Base-by-base conservation (phyloP, 2,888 invertebrate species). In the Cotesia congregata region DNA sequence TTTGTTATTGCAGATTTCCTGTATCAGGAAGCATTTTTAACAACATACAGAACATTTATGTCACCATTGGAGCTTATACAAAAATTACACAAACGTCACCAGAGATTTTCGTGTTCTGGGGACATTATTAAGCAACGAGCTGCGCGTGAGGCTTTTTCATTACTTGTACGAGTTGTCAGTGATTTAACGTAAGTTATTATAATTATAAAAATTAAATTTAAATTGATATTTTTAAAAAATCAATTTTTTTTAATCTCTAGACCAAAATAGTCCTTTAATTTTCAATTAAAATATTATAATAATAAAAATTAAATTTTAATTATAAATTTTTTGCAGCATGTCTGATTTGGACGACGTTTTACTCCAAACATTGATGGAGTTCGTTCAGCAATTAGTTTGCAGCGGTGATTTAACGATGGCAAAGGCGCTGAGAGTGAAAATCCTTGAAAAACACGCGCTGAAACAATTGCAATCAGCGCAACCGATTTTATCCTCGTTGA, bases 21-120 rank as follows among this genome's bases (percentile, higher is more conserved):
- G 90, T 98, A 96, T 91, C 97, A 97, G 92, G 99, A 99, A 92
- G 98, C 99, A 81, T 99, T 99, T 91, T 93, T 99, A 83, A 97
- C 98, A 74, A 99, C 99, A 78, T 99, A 99, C 91, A 93, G 98
- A 83, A 98, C 98, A 79, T 98, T 98, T 91, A 94, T 98, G 88
- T 92, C 95, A 78, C 97, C 98, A 38, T 91, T 94, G 85, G 96
- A 95, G 82, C 92, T 98, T 82, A 94, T 98, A 82, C 93, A 94
- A 86, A 97, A 98, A 86, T 91, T 98, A 76, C 94, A 96, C 87
- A 93, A 95, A 86, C 93, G 94, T 85, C 95, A 92, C 91, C 94
- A 94, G 88, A 92, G 94, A 83, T 95, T 96, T 88, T 93, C 93
- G 87, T 95, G 92, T 87, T 94, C 93, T 83, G 91, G 93, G 72